Percentiles rank a stretch among this genome's conserved stretches.
Evolutionary conservation across 1,140 invertebrate genomes (phyloP).

Genomic region (Eurosta solidaginis): DNA sequence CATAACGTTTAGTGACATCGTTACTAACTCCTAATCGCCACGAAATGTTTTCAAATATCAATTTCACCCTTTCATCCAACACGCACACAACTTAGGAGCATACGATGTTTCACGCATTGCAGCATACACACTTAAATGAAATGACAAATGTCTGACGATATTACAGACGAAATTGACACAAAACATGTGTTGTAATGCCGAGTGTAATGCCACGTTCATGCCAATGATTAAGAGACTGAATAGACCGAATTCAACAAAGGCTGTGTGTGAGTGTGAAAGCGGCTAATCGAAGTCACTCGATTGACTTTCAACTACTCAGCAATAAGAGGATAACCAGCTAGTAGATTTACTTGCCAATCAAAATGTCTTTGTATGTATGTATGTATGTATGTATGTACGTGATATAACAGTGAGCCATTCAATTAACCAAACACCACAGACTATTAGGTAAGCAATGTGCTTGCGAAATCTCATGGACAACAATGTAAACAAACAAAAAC

Average conservation of each 20-base stretch:
- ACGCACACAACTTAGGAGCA: not conserved
- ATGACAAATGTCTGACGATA: not conserved
- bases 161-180: not conserved
- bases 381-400: too few relatives aligned
- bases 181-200: not conserved
- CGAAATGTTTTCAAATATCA: not conserved
- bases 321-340: not conserved
- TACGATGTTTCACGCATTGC: not conserved
- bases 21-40: not conserved
- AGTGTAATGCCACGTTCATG: not conserved
- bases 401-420: not conserved
- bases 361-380: too few relatives aligned
- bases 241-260: not conserved
- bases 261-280: not conserved
- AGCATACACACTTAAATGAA: too few relatives aligned
- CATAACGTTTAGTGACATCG: not conserved
- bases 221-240: not conserved
- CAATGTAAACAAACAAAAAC: not conserved
- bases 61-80: slow-evolving; percentile 12
- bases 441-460: not conserved
- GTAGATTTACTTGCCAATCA: too few relatives aligned
- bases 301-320: not conserved
- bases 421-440: not conserved
- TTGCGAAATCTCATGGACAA: not conserved
- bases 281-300: slow-evolving; percentile 11